phyloP scores from a whole-genome alignment of 2,888 invertebrate genomes.

The Pandemis corylana region DNA sequence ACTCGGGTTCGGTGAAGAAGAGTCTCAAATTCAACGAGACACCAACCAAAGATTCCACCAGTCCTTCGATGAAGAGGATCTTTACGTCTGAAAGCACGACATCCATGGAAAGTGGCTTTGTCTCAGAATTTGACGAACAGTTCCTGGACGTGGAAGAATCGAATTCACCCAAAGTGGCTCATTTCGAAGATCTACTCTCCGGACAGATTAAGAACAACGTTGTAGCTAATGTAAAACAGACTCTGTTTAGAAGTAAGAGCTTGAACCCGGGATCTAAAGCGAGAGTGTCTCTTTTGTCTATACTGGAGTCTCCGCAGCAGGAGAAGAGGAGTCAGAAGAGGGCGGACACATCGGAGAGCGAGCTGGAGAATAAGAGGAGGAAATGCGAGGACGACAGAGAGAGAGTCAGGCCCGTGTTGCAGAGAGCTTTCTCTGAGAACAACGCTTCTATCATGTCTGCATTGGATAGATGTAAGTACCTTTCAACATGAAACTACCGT shows the following conservation, averaged over 20 bases:
- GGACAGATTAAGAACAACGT: constrained; percentile 69
- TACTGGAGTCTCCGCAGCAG: constrained; percentile 62
- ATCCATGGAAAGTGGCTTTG: constrained; percentile 78
- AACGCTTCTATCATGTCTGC: constrained; percentile 91
- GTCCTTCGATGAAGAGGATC: constrained; percentile 59
- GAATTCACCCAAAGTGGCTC: constrained; percentile 72
- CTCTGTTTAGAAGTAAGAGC: constrained; percentile 68
- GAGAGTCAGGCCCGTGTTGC: constrained; percentile 71
- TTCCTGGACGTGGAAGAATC: constrained; percentile 76
- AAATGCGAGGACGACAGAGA: constrained; percentile 54
- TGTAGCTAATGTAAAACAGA: constrained; percentile 52
- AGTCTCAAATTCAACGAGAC: constrained; percentile 73
- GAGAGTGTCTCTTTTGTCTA: constrained; percentile 62
- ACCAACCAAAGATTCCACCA: constrained; percentile 62
- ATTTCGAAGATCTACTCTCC: constrained; percentile 70
- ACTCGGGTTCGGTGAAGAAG: constrained; percentile 67
- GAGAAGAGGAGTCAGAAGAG: constrained; percentile 82
- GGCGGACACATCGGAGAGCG: constrained; percentile 82
- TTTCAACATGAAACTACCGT: too few species aligned
- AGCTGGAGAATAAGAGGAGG: constrained; percentile 68
- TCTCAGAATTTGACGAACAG: constrained; percentile 77
- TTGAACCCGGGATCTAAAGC: constrained; percentile 67
- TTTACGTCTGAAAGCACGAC: constrained; percentile 72
- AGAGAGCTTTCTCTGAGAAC: constrained; percentile 90
- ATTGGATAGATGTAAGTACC: constrained; percentile 86